phyloP scores from a whole-genome alignment of 35 echinoderm and acorn worm genomes.

The Diadema setosum region DNA sequence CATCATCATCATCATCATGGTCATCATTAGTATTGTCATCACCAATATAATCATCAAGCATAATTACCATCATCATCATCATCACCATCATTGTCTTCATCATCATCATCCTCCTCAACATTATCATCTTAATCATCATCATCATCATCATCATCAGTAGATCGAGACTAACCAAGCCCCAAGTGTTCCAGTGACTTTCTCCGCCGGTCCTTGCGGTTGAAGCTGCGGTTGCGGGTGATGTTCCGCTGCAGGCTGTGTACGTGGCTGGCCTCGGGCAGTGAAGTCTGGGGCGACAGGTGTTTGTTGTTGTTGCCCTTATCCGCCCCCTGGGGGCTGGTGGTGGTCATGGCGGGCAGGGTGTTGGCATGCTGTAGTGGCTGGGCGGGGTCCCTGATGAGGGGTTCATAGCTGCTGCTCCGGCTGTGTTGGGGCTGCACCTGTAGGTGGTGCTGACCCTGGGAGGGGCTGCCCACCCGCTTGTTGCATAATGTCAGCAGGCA shows the following conservation, averaged over 20 bases:
- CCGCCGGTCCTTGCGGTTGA: background rate
- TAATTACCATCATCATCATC: no score
- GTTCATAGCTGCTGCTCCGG: background rate
- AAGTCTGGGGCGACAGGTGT: background rate
- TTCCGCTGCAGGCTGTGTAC: background rate
- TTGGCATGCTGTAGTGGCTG: background rate
- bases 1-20: no score
- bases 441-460: background rate
- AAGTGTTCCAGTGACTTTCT: conserved; percentile 20
- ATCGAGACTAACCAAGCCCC: background rate
- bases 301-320: conserved; percentile 3
- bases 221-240: background rate
- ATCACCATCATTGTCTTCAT: no score
- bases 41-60: no score
- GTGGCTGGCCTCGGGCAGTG: background rate
- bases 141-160: no score
- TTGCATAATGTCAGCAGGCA: conserved; percentile 60
- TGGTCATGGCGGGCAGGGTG: background rate
- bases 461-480: conserved; percentile 16
- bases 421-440: background rate
- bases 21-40: no score
- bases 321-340: background rate
- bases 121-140: no score
- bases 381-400: background rate
- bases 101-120: no score